Conservation (phyloP, 2,888 invertebrate species). For the Tenthredo amoena region DNA sequence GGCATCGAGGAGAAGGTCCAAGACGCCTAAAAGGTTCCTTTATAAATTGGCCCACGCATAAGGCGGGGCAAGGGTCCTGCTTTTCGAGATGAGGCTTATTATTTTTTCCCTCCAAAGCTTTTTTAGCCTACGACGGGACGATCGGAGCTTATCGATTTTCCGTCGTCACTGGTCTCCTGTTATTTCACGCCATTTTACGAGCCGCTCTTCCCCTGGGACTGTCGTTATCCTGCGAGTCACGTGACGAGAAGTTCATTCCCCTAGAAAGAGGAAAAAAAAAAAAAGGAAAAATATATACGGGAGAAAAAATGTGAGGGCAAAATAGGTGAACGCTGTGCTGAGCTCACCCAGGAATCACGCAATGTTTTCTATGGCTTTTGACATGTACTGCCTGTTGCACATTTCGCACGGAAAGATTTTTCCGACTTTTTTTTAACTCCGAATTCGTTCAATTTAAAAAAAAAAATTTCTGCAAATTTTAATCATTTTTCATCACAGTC, state of each 20-base stretch:
- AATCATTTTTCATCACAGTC: background rate
- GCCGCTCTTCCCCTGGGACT: slow-evolving; percentile 36
- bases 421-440: background rate
- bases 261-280: background rate
- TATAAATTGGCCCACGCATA: slow-evolving; percentile 17
- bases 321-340: background rate
- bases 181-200: slow-evolving; percentile 49
- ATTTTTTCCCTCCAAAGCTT: slow-evolving; percentile 40
- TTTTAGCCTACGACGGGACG: slow-evolving; percentile 10
- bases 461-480: background rate
- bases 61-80: slow-evolving; percentile 18
- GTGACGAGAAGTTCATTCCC: slow-evolving; percentile 31
- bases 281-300: background rate
- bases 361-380: background rate
- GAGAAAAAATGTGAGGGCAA: background rate
- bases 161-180: slow-evolving; percentile 47
- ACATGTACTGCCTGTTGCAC: background rate
- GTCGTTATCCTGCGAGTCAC: slow-evolving; percentile 47
- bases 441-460: background rate
- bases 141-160: slow-evolving; percentile 47
- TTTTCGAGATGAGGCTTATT: slow-evolving; percentile 48
- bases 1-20: background rate
- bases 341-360: background rate
- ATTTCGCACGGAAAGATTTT: background rate
- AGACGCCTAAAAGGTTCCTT: slow-evolving; percentile 1